Percentiles rank a stretch among this genome's conserved stretches.
Conservation (phyloP, 2,888 invertebrate species). For the Chrysolina haemoptera region DNA sequence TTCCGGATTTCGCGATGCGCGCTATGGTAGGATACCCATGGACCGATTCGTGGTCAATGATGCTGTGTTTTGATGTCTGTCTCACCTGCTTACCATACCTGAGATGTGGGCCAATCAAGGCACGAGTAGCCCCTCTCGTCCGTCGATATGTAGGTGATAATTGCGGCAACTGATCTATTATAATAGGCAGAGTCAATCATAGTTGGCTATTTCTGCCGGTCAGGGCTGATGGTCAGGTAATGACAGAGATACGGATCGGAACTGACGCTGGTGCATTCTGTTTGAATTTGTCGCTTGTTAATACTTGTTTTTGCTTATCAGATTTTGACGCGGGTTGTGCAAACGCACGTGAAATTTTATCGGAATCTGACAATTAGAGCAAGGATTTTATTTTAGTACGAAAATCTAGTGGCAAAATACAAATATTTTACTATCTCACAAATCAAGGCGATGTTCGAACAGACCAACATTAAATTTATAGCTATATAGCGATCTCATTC, state of each 20-base stretch:
- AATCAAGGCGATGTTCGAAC: too few species aligned
- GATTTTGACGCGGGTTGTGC: conserved; percentile 43
- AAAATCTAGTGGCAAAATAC: neutral
- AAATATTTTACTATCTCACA: too few species aligned
- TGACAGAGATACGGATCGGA: conserved; percentile 31
- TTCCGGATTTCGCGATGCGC: conserved; percentile 31
- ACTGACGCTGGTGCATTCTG: conserved; percentile 35
- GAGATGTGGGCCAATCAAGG: conserved; percentile 59
- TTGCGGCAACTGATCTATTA: conserved; percentile 51
- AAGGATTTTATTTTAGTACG: neutral
- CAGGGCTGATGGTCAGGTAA: conserved; percentile 27
- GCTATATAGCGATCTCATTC: too few species aligned
- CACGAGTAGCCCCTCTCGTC: conserved; percentile 54
- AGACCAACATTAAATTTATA: too few species aligned
- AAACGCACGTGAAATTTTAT: conserved; percentile 38
- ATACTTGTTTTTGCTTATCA: conserved; percentile 46
- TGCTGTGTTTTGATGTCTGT: conserved; percentile 61
- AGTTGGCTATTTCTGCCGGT: conserved; percentile 15
- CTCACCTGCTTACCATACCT: conserved; percentile 64
- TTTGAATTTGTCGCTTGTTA: conserved; percentile 46
- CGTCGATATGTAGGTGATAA: conserved; percentile 59
- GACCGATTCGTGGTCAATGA: conserved; percentile 62
- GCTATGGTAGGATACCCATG: conserved; percentile 45
- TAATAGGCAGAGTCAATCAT: conserved; percentile 29
- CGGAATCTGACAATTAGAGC: conserved; percentile 33